Evolutionary conservation across 92 coral and sea anemone species (phyloP).

Genomic region (Epizoanthus fatuus): DNA sequence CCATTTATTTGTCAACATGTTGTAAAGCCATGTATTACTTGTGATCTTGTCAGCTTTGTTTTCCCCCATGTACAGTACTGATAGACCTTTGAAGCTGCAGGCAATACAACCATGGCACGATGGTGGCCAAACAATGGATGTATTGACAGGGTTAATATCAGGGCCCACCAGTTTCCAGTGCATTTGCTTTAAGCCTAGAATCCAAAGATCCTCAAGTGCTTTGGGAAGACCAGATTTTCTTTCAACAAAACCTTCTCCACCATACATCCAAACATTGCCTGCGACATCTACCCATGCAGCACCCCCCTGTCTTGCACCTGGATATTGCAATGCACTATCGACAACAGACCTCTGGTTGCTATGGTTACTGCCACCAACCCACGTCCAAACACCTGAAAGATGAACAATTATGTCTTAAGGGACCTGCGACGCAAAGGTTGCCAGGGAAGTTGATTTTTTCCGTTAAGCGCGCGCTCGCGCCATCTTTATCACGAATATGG

Average conservation of each 20-base stretch:
- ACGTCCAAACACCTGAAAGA: slow-evolving; percentile 68
- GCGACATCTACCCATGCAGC: slow-evolving; percentile 80
- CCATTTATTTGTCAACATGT: slow-evolving; percentile 76
- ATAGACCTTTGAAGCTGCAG: slow-evolving; percentile 67
- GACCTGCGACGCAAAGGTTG: too few relatives aligned
- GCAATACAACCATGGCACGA: slow-evolving; percentile 77
- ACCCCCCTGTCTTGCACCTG: slow-evolving; percentile 81
- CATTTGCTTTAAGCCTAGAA: slow-evolving; percentile 47
- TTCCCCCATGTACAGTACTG: slow-evolving; percentile 67
- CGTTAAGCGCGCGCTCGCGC: too few relatives aligned
- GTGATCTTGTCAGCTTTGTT: slow-evolving; percentile 11
- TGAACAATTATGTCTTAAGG: not conserved
- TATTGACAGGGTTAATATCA: not conserved
- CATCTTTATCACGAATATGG: too few relatives aligned
- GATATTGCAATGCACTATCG: slow-evolving; percentile 39
- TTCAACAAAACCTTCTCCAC: slow-evolving; percentile 67
- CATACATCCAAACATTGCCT: slow-evolving; percentile 82
- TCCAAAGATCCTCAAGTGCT: slow-evolving; percentile 85
- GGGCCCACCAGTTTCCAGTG: slow-evolving; percentile 64
- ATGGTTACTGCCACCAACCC: slow-evolving; percentile 81
- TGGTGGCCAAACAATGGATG: slow-evolving; percentile 46
- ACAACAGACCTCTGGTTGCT: slow-evolving; percentile 51
- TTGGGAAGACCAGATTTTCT: slow-evolving; percentile 8
- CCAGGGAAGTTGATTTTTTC: too few relatives aligned
- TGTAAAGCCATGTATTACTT: slow-evolving; percentile 68